Base-by-base conservation (phyloP, 2,113 vertebrate species). In the Amphilophus citrinellus region DNA sequence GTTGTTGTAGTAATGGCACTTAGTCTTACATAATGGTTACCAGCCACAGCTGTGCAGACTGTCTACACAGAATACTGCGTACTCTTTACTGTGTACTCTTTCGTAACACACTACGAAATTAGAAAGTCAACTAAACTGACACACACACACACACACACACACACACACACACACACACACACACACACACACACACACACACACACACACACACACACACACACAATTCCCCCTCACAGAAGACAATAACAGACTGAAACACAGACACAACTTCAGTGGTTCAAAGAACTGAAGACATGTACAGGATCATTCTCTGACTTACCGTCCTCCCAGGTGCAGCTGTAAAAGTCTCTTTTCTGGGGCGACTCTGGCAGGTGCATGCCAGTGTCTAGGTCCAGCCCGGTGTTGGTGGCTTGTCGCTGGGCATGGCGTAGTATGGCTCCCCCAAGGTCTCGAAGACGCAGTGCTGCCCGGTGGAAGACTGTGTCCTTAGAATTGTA, bases 401-500 rank as follows among this genome's bases (percentile, higher is more conserved):
- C 98, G 10, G 97, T 97, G 94, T 90, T 98, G 84, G 97, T 96
- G 88, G 97, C 97, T 95, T 99, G 98, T 76, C 98, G 95, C 80
- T 98, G 97, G 3, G 98, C 97, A 1, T 99, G 97, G 24, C 98
- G 97, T 87, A 99, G 94, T 63, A 99, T 90, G 77, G 98, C 97
- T 75, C 97, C 98, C 56, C 98, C 98, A 2, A 99, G 94, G 88
- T 98, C 98, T 76, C 97, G 94, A 76, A 99, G 96, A 61, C 97
- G 97, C 86, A 98, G 94, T 80, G 98, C 98, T 82, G 98, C 96
- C 93, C 97, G 97, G 96, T 99, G 97, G 95, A 99, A 99, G 93
- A 99, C 96, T 7, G 98, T 99, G 94, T 99, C 98, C 95, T 97
- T 98, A 95, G 96, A 91, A 94, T 99, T 99, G 96, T 99, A 99